Percentiles rank a stretch among this genome's conserved stretches.
phyloP scores from a whole-genome alignment of 2,113 vertebrate genomes.

The Colossoma macropomum region DNA sequence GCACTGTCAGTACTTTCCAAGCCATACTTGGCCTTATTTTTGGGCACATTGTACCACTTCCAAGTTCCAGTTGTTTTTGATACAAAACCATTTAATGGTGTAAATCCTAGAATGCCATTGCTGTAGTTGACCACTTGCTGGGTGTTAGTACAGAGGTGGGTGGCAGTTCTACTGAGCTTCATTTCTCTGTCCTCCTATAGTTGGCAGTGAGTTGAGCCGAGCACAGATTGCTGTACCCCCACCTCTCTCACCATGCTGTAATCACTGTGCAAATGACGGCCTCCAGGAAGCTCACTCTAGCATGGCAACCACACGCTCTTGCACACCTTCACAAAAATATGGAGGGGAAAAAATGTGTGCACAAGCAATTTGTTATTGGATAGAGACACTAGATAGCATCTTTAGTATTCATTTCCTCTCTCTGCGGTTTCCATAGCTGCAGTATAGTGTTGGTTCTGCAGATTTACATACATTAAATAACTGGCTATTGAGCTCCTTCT shows the following conservation, averaged over 20 bases:
- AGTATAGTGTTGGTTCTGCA: conserved; percentile 30
- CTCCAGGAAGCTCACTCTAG: conserved; percentile 66
- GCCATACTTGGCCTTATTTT: neutral
- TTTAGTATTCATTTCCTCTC: conserved; percentile 54
- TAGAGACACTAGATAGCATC: conserved; percentile 43
- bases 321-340: conserved; percentile 47
- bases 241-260: conserved; percentile 66
- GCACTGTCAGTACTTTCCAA: neutral
- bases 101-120: neutral
- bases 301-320: conserved; percentile 54
- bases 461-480: conserved; percentile 17
- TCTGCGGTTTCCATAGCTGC: conserved; percentile 36
- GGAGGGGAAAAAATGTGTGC: conserved; percentile 43
- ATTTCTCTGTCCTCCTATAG: conserved; percentile 56
- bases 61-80: neutral
- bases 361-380: conserved; percentile 52
- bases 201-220: conserved; percentile 63
- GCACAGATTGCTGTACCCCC: conserved; percentile 65
- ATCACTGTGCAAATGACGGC: conserved; percentile 65
- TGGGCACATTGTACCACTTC: neutral
- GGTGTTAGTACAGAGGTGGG: conserved; percentile 2
- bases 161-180: conserved; percentile 53
- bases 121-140: conserved; percentile 25
- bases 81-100: neutral
- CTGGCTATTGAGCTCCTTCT: neutral